Conservation (phyloP, 2,113 vertebrate genomes). For the Ginglymostoma cirratum region DNA sequence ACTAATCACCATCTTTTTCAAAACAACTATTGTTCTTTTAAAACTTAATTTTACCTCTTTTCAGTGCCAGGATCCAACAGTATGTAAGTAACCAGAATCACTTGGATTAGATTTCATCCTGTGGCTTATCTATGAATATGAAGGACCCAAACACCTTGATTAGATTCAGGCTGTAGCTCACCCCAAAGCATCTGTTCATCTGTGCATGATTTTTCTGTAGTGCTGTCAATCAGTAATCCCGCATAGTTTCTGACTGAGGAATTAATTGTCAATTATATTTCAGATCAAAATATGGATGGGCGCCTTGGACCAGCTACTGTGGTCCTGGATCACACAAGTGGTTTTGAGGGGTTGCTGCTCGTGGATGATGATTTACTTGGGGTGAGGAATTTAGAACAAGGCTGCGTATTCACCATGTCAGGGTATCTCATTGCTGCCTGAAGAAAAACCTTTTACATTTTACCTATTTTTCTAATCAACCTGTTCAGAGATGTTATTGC, state of each 20-base stretch:
- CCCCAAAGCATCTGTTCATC: not conserved
- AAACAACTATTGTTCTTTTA: not conserved
- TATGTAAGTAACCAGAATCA: not conserved
- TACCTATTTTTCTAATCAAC: not conserved
- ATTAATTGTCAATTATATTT: constrained; percentile 44
- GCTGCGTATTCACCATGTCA: not conserved
- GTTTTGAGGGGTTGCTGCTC: constrained; percentile 89
- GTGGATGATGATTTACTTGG: constrained; percentile 94
- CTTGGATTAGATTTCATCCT: not conserved
- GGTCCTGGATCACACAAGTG: constrained; percentile 88
- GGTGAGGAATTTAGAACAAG: constrained; percentile 59
- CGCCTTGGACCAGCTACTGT: constrained; percentile 82
- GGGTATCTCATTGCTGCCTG: not conserved
- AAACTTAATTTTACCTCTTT: not conserved
- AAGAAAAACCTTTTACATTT: not conserved
- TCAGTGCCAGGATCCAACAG: not conserved
- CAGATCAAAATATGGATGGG: constrained; percentile 66
- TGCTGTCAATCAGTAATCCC: not conserved
- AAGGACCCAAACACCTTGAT: not conserved
- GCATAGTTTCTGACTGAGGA: not conserved
- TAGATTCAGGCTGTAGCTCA: not conserved
- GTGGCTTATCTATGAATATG: not conserved
- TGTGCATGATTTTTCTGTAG: not conserved
- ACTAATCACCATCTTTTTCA: not conserved
- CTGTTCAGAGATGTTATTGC: too few relatives aligned